A percentile compares a stretch with the other conserved stretches of the same genome.
phyloP scores from a whole-genome alignment of 2,797 vertebrate genomes.

The Moxostoma hubbsi region DNA sequence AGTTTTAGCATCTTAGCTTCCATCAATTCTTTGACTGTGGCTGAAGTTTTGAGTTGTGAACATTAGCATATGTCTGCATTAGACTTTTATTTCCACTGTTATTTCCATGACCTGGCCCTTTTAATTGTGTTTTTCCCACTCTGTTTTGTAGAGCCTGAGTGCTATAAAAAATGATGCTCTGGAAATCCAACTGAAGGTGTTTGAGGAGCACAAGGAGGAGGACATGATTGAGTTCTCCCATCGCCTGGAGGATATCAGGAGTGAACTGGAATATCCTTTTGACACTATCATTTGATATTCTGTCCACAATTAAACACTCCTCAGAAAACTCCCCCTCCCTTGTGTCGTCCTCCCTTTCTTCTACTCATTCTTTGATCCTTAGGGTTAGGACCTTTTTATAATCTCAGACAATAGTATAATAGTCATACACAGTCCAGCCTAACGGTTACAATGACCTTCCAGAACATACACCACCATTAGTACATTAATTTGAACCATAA shows the following conservation, averaged over 20 bases:
- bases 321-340: constrained; percentile 1
- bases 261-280: constrained; percentile 98
- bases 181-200: constrained; percentile 97
- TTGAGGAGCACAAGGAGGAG: constrained; percentile 96
- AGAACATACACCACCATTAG: constrained; percentile 13
- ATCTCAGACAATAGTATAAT: constrained; percentile 39
- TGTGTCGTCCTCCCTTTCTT: neutral
- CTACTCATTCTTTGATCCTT: constrained; percentile 15
- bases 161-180: constrained; percentile 88
- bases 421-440: constrained; percentile 28
- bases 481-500: constrained; percentile 48
- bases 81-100: neutral
- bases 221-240: constrained; percentile 96
- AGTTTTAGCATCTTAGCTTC: neutral
- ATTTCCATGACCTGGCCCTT: neutral
- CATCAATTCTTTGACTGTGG: neutral
- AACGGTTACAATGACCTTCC: constrained; percentile 29
- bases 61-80: neutral
- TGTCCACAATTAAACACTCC: constrained; percentile 23
- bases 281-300: constrained; percentile 37
- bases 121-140: neutral
- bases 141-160: constrained; percentile 78
- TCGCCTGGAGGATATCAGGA: constrained; percentile 91
- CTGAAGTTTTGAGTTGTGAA: neutral
- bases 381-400: constrained; percentile 38